Conservation (phyloP, 2,113 vertebrate species). For the Leiothrix lutea region DNA sequence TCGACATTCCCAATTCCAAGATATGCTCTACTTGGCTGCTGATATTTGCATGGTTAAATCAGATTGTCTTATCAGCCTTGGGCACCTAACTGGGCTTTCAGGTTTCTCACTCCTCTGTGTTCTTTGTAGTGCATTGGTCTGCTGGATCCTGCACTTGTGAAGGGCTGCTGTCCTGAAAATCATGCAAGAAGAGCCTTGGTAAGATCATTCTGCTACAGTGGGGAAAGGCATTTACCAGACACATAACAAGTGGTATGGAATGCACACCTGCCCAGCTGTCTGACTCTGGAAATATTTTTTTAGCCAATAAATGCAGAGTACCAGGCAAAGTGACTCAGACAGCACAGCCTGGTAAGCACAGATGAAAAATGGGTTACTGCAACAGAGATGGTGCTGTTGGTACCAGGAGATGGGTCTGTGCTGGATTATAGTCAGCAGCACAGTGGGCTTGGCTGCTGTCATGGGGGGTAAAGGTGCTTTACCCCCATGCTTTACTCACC, state of each 20-base stretch:
- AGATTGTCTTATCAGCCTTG: background rate
- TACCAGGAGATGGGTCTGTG: background rate
- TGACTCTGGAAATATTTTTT: background rate
- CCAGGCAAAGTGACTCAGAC: background rate
- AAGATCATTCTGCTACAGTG: background rate
- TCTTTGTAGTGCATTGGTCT: background rate
- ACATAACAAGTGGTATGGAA: background rate
- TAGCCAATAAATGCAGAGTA: background rate
- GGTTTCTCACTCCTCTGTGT: background rate
- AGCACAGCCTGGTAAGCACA: background rate
- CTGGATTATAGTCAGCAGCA: background rate
- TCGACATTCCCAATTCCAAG: background rate
- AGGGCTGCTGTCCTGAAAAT: background rate
- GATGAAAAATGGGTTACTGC: background rate
- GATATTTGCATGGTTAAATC: slow-evolving; percentile 42
- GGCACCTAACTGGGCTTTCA: background rate
- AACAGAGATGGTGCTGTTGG: background rate
- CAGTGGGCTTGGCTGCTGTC: background rate
- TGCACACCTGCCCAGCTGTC: background rate
- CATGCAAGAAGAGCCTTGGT: background rate
- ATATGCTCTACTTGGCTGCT: slow-evolving; percentile 1
- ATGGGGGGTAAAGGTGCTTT: background rate
- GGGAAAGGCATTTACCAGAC: background rate
- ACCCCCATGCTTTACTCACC: too few species aligned
- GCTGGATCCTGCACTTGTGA: background rate